Evolutionary conservation across 2,113 vertebrate genomes (phyloP), one percentile per base, ranked within the genome.

Genomic region (Mesocricetus auratus): DNA sequence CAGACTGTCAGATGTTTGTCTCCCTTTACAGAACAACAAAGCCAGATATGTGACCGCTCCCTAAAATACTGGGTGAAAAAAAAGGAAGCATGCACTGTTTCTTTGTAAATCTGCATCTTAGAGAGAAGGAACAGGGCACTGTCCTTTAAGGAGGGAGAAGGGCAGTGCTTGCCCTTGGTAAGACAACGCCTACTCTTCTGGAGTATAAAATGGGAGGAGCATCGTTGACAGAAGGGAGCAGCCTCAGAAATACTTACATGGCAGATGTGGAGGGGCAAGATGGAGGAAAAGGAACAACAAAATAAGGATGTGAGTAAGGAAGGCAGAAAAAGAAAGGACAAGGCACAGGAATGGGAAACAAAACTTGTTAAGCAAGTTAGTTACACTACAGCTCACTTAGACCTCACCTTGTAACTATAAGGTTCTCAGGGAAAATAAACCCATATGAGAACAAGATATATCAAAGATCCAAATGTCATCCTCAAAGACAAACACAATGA

Each of bases 21-120:
- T 96, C 81, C 91, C 73, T 93, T 96, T 81, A 86, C 91, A 88
- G 95, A 90, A 33, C 53, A 93, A 94, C 91, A 91, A 89, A 97
- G 93, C 90, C 90, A 94, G 89, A 77, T 82, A 56, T 39, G 17
- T n/a, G 47, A 50, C 42, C 58, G 73, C 68, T 89, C 53, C 81
- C 69, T 90, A 58, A 90, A 92, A 94, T n/a, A 33, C 75, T 47
- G 75, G 0, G 7, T 77, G 81, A 92, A 60, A 97, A 94, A 77
- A 60, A 56, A 56, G 12, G 53, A 56, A 15, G 12, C 26, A 90
- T 39, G 92, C 81, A 96, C 75, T 73, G 56, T 24, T 85, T 89
- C 66, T 86, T 91, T 90, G 77, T 10, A 92, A 95, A 93, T 88
- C 45, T 53, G 66, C 66, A 90, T 90, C 50, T 95, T 77, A 88